Evolutionary conservation across 2,113 vertebrate genomes (phyloP).

Genomic region (Oreotrochilus melanogaster): DNA sequence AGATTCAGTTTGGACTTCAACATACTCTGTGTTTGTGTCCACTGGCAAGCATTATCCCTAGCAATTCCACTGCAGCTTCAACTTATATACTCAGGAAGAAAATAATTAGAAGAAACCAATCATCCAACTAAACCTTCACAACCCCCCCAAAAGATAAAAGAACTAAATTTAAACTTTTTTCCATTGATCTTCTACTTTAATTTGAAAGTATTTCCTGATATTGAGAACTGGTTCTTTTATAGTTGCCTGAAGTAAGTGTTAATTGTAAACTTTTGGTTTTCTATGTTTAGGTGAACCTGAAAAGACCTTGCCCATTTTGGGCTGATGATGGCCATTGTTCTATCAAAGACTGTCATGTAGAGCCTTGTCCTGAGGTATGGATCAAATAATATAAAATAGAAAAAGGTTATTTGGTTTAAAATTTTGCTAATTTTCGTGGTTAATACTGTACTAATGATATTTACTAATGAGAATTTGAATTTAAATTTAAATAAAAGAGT

Average conservation of each 20-base stretch:
- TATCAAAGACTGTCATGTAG: slow-evolving; percentile 97
- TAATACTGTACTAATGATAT: neutral
- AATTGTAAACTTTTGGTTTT: neutral
- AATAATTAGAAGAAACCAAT: neutral
- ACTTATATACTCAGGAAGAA: neutral
- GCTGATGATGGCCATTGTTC: slow-evolving; percentile 92
- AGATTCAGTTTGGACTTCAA: neutral
- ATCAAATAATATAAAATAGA: neutral
- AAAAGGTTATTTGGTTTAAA: neutral
- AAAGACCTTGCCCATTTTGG: slow-evolving; percentile 96
- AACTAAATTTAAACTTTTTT: neutral
- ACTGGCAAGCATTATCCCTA: neutral
- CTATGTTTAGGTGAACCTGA: slow-evolving; percentile 89
- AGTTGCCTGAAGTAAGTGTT: neutral
- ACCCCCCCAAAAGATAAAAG: neutral
- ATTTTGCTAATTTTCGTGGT: neutral
- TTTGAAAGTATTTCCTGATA: neutral
- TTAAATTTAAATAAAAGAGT: neutral
- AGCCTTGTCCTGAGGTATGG: slow-evolving; percentile 94
- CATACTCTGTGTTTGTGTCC: neutral
- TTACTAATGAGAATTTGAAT: neutral
- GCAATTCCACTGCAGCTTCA: neutral
- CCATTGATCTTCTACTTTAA: neutral
- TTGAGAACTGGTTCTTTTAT: neutral
- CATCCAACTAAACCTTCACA: neutral